Conservation (phyloP, 2,797 vertebrate genomes). For the Otolemur crassicaudatus region DNA sequence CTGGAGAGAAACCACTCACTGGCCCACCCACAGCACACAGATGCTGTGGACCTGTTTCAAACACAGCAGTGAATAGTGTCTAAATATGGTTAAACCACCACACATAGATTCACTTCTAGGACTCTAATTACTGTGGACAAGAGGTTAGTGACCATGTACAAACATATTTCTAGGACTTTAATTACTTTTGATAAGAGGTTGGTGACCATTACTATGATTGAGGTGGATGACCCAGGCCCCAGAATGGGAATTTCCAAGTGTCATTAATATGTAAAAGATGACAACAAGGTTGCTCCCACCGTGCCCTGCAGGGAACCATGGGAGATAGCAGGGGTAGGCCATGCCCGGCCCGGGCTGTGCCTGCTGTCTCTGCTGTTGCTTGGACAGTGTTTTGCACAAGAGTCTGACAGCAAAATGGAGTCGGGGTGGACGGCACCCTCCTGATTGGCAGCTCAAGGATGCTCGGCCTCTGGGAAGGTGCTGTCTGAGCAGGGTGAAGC, state of each 20-base stretch:
- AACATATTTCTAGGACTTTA: background rate
- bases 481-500: background rate
- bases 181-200: background rate
- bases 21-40: background rate
- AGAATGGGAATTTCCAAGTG: background rate
- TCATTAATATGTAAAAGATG: no score
- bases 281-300: background rate
- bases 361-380: background rate
- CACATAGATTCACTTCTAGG: background rate
- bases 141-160: background rate
- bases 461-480: background rate
- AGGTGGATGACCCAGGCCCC: background rate
- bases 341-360: accelerated
- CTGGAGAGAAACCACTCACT: background rate
- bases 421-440: accelerated
- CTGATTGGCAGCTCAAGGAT: background rate
- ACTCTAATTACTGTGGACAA: background rate
- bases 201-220: background rate
- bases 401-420: background rate
- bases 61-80: background rate
- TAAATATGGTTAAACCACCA: no score
- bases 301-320: accelerated
- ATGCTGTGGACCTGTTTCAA: background rate
- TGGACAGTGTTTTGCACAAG: background rate
- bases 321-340: background rate